Base-by-base conservation (phyloP, 2,888 invertebrate species). In the Phyllotreta striolata region DNA sequence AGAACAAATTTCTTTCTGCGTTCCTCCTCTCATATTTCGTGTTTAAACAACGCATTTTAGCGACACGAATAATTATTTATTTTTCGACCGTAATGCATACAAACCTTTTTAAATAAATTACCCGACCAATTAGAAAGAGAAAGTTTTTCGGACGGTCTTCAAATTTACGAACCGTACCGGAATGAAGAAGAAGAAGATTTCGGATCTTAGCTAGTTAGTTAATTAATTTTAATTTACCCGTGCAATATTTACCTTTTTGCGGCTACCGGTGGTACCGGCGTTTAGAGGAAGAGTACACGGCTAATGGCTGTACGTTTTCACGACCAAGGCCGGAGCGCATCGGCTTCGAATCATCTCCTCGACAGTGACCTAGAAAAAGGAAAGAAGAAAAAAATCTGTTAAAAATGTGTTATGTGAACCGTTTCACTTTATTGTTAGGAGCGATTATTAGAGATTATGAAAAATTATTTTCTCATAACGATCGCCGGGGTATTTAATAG, bases 371-470 rank as follows among this genome's bases (percentile, higher is more conserved):
- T 14, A 47, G 8, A 34, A 47, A 24, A 24, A 24, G 24, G 24
- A 24, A 24, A 24, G 24, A 24, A 24, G 24, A 24, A 24, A 24
- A n/a, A 47, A 24, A 47, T 6, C 9, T 13, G 47, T 47, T 47
- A 3, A 14, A 47, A 47, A 47, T 47, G 34, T 44, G 44, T 47
- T 47, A 47, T 47, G 47, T 47, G 47, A 47, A 47, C 47, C 47
- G 47, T 47, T 47, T 47, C 47, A 47, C 47, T 47, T 47, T 47
- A 47, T 47, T 47, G 47, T 47, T 47, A 47, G 47, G 24, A 47
- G 12, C 47, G 34, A 47, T 47, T 47, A 47, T 47, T 47, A 47
- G 47, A 47, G 47, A 47, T 47, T 47, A 47, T 7, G 14, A 47
- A 24, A 24, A 47, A 47, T 47, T 47, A 14, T 47, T 47, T 47